These are phyloP conservation scores for Macropodus opercularis DNA, from an alignment of 2,797 vertebrate species.

Conservation along the genomic window DNA sequence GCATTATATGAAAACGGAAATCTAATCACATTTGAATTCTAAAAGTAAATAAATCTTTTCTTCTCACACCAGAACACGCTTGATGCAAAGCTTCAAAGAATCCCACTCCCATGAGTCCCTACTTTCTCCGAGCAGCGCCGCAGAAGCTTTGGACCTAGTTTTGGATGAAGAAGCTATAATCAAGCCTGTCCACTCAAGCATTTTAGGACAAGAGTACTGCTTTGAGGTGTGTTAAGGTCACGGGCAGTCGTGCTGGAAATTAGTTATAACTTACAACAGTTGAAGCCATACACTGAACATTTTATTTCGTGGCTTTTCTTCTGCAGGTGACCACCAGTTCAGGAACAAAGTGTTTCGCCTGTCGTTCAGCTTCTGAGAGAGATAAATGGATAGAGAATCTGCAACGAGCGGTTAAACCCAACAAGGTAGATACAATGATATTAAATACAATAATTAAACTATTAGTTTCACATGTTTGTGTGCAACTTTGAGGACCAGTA, in stretches of 20 bases:
- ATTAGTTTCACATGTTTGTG: too few relatives aligned
- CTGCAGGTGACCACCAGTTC: conserved; percentile 91
- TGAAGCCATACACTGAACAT: background rate
- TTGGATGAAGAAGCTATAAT: conserved; percentile 96
- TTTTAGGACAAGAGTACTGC: conserved; percentile 96
- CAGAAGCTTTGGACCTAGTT: conserved; percentile 93
- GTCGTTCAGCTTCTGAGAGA: conserved; percentile 93
- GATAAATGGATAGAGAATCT: conserved; percentile 99
- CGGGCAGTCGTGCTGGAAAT: too few relatives aligned
- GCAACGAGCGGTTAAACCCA: conserved; percentile 93
- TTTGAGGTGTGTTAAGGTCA: conserved; percentile 87
- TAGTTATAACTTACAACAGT: background rate
- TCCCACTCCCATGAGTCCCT: conserved; percentile 96
- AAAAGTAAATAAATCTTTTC: conserved; percentile 32
- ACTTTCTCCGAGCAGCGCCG: conserved; percentile 93
- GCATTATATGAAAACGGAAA: conserved; percentile 18
- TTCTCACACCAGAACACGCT: conserved; percentile 83
- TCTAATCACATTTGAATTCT: conserved; percentile 19
- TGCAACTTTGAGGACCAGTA: conserved; percentile 33
- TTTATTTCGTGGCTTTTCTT: conserved; percentile 8
- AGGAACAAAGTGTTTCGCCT: conserved; percentile 95
- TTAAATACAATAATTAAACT: background rate
- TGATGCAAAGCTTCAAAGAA: conserved; percentile 98
- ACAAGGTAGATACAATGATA: conserved; percentile 86
- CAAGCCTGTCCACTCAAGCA: conserved; percentile 96